Conservation (phyloP, 2,113 vertebrate genomes). For the Mionectes macconnelli region DNA sequence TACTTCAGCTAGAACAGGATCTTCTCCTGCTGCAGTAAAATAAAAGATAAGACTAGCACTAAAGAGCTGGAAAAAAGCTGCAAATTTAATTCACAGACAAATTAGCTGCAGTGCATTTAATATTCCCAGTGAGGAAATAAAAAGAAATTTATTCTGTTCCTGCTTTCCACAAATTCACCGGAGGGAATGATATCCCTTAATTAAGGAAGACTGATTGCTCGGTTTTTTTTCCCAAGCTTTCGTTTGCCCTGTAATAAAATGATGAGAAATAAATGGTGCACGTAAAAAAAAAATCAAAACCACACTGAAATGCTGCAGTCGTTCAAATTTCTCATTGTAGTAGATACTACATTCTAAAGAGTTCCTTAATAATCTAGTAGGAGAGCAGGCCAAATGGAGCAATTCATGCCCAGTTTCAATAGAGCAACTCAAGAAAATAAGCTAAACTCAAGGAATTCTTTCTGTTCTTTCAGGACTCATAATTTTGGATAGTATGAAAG, state of each 20-base stretch:
- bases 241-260: background rate
- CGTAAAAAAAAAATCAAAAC: background rate
- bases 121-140: slow-evolving; percentile 60
- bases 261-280: slow-evolving; percentile 39
- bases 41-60: background rate
- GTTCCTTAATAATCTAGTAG: background rate
- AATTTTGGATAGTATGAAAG: background rate
- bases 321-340: background rate
- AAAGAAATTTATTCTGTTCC: slow-evolving; percentile 38
- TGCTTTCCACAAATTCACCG: slow-evolving; percentile 34
- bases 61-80: slow-evolving; percentile 5
- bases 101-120: slow-evolving; percentile 40
- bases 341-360: background rate
- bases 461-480: background rate
- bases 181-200: slow-evolving; percentile 46
- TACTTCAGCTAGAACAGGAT: background rate
- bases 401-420: background rate
- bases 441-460: background rate
- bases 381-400: background rate
- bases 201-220: slow-evolving; percentile 47
- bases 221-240: background rate
- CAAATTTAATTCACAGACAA: slow-evolving; percentile 32
- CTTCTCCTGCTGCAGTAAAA: background rate
- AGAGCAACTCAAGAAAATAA: background rate
- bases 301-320: background rate